phyloP scores from a whole-genome alignment of 2,888 invertebrate genomes.

The Geophilus truncorum region DNA sequence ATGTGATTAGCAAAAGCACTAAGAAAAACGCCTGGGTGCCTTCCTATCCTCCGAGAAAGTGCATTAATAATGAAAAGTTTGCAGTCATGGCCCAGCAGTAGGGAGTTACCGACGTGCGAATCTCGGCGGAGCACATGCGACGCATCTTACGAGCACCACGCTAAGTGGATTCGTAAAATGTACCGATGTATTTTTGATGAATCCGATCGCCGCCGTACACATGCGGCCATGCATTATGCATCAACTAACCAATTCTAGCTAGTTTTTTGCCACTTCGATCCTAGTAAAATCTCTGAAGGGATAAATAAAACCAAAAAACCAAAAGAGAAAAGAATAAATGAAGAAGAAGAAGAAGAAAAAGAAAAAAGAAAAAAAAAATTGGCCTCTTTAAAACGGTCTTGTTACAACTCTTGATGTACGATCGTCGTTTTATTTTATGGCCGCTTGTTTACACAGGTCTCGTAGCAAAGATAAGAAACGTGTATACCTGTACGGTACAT shows the following conservation, averaged over 20 bases:
- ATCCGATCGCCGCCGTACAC: not conserved
- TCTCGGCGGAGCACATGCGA: not conserved
- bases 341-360: not conserved
- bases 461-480: not conserved
- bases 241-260: not conserved
- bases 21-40: not conserved
- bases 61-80: not conserved
- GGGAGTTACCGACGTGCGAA: not conserved
- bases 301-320: not conserved
- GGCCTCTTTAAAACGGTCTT: not conserved
- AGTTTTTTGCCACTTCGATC: not conserved
- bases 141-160: not conserved
- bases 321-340: not conserved
- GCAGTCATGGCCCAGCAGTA: not conserved
- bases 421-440: not conserved
- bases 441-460: not conserved
- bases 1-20: not conserved
- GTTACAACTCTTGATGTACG: not conserved
- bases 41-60: not conserved
- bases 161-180: not conserved
- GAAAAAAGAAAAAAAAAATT: not conserved
- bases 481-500: slow-evolving; percentile 1
- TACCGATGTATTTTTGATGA: not conserved
- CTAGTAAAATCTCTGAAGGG: not conserved
- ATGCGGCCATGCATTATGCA: not conserved